These are phyloP conservation scores for Eristalis arbustorum DNA, from an alignment of 2,888 invertebrate genomes.

Conservation along the genomic window DNA sequence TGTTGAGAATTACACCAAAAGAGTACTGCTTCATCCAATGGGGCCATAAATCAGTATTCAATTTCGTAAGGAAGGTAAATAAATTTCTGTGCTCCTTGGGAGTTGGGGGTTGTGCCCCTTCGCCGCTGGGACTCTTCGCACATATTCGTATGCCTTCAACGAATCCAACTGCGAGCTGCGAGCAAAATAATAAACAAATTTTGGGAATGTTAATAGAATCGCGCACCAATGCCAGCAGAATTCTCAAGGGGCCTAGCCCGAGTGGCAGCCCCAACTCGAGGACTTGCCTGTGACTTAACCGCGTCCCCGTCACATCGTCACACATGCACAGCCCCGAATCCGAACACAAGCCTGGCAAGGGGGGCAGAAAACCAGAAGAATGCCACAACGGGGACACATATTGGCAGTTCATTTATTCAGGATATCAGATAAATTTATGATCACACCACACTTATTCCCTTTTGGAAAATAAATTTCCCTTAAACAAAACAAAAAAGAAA, in stretches of 20 bases:
- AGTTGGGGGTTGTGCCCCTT: neutral
- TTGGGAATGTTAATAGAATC: slow-evolving; percentile 62
- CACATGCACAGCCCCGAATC: slow-evolving; percentile 51
- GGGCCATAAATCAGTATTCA: slow-evolving; percentile 59
- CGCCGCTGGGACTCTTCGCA: slow-evolving; percentile 5
- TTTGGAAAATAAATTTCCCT: slow-evolving; percentile 69
- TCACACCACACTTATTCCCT: slow-evolving; percentile 70
- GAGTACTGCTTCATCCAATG: slow-evolving; percentile 53
- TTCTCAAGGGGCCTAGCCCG: neutral
- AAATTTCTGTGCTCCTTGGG: slow-evolving; percentile 43
- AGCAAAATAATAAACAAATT: slow-evolving; percentile 67
- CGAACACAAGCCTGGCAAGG: slow-evolving; percentile 19
- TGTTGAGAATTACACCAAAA: slow-evolving; percentile 58
- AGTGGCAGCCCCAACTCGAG: neutral
- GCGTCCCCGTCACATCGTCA: slow-evolving; percentile 17
- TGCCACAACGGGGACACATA: slow-evolving; percentile 70
- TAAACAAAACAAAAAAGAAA: slow-evolving; percentile 48
- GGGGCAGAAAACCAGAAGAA: slow-evolving; percentile 48
- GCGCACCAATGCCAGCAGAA: slow-evolving; percentile 38
- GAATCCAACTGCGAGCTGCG: slow-evolving; percentile 32
- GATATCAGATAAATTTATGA: slow-evolving; percentile 71
- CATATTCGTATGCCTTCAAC: neutral
- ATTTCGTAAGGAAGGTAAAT: slow-evolving; percentile 51
- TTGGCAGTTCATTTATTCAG: slow-evolving; percentile 71
- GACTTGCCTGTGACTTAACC: neutral